These are phyloP conservation scores for Megaptera novaeangliae DNA, from an alignment of 2,113 vertebrate species.

Conservation along the genomic window DNA sequence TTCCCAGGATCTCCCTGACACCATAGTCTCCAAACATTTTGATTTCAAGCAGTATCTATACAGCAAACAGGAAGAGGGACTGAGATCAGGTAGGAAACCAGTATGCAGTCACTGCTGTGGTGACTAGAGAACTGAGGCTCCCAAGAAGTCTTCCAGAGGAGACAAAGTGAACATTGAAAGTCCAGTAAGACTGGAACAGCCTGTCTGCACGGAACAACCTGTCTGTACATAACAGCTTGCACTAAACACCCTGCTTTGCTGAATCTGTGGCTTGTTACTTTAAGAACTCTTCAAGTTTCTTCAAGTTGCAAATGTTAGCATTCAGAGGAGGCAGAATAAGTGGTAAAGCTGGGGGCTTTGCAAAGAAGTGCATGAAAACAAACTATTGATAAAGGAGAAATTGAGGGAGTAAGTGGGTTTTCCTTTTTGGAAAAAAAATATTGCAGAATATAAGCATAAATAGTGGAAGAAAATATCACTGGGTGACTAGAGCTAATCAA, in stretches of 20 bases:
- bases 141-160: not conserved
- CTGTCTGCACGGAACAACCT: not conserved
- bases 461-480: not conserved
- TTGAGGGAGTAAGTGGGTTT: not conserved
- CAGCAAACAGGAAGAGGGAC: not conserved
- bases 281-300: not conserved
- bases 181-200: not conserved
- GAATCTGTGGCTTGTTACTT: not conserved
- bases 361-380: not conserved
- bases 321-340: not conserved
- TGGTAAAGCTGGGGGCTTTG: not conserved
- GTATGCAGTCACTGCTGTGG: rapidly evolving
- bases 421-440: not conserved
- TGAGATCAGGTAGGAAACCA: not conserved
- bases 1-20: not conserved
- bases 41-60: not conserved
- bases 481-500: not conserved
- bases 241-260: not conserved
- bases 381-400: not conserved
- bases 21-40: not conserved
- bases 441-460: not conserved
- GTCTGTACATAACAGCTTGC: not conserved
- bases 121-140: not conserved
- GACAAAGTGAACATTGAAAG: not conserved
- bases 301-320: not conserved